Base-by-base conservation (phyloP, 2,113 vertebrate genomes). In the Ptychochromis oligacanthus region DNA sequence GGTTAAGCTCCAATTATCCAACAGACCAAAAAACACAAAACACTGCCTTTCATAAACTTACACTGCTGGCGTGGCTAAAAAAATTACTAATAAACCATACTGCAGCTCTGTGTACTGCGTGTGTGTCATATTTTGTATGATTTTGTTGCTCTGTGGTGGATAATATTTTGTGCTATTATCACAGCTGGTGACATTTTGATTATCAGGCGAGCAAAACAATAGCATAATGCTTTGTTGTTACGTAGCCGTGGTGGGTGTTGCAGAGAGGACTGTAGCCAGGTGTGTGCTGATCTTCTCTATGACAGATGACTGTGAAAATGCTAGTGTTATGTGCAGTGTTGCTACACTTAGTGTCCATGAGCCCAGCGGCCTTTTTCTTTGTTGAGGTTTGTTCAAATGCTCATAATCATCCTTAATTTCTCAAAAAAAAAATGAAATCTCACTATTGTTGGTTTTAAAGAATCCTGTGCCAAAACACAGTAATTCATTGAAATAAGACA, bases 181-280 rank as follows among this genome's bases (percentile, higher is more conserved):
- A 57, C 77, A 86, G 76, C 17, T 60, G 79, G 82, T 83, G 80
- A 75, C 78, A 86, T 81, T 87, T 80, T 76, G 18, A 83, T 75
- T 52, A 81, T 59, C 18, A 65, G 28, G 3, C 12, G 9, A 72
- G 61, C 26, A 88, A 86, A 81, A 67, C 62, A 89, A 79, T 65
- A 20, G 59, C 62, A 8, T 43, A 55, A 79, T 77, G 74, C 18
- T 34, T 4, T 61, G 60, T 82, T 77, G 80, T 65, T 43, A 17
- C 24, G 65, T 20, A n/a, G 22, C 13, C 26, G 24, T 55, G 77
- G 80, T 84, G 65, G 40, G 75, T 9, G 10, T 52, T 59, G 34
- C 72, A 34, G 75, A 24, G 49, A 54, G 5, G 43, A 13, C 31
- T 11, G 28, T 58, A 36, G 70, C 55, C 54, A 84, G n/a, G 59